Base-by-base conservation (phyloP, 2,113 vertebrate genomes). In the Thalassoma bifasciatum region DNA sequence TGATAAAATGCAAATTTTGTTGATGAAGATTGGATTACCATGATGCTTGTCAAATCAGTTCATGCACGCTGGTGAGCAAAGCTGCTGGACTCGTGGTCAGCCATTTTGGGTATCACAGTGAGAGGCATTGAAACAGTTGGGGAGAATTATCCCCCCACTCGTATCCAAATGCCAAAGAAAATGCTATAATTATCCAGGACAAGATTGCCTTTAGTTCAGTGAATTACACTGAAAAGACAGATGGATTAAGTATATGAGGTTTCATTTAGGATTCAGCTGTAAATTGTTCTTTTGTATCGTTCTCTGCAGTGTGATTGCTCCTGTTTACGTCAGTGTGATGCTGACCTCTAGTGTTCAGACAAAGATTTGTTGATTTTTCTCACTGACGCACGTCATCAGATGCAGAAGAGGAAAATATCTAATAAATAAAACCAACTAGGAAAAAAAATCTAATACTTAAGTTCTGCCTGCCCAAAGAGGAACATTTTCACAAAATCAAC, bases 321-420 rank as follows among this genome's bases (percentile, higher is more conserved):
- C 21, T 63, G 13, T 2, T 37, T 77, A 86, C 12, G 52, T 37
- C 65, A 58, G 34, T 70, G 3, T 53, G 51, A 72, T 69, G 63
- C 82, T 90, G 84, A 62, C 89, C 82, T 75, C 91, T 89, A 85
- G 83, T 88, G 89, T 40, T 77, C n/a, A 71, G 36, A 62, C 19
- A 34, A 26, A 21, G 24, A 56, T 19, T 21, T 71, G 7, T 46
- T 40, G 23, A 38, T 67, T 65, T 61, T 58, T 2, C 42, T 11
- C 44, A 19, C 7, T 23, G 2, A 23, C 42, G 12, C 10, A 38
- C 36, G 34, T 6, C 1, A 17, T 63, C 4, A 16, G 5, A 10
- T 54, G 52, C 47, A 37, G n/a, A 58, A 42, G 3, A 50, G 65
- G 8, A 24, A 47, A 66, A 49, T 38, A 19, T 26, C 11, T 58